Evolutionary conservation across 2,113 vertebrate species (phyloP).

Genomic region (Microtus montanus): DNA sequence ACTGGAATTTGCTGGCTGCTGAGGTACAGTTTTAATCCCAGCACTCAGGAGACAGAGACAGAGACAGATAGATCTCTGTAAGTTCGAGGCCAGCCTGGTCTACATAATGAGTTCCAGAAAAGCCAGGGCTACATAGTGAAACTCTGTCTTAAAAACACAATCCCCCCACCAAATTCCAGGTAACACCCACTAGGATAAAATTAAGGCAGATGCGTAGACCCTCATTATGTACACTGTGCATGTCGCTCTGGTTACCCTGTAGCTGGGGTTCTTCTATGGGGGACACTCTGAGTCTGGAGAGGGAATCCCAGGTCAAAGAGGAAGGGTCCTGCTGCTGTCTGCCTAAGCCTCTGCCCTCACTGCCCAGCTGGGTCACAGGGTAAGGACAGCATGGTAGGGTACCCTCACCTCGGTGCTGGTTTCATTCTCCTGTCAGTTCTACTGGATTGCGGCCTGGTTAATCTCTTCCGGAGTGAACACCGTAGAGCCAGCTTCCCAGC

Average conservation of each 20-base stretch:
- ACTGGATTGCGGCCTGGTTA: background rate
- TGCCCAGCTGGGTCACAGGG: rapidly evolving
- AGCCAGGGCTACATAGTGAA: background rate
- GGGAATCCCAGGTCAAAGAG: background rate
- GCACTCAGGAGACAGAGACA: background rate
- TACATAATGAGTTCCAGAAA: background rate
- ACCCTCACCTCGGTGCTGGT: background rate
- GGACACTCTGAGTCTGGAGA: background rate
- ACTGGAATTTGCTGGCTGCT: background rate
- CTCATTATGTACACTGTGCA: rapidly evolving
- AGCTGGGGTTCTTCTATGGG: background rate
- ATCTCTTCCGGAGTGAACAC: background rate
- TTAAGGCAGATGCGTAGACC: background rate
- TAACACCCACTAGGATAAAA: rapidly evolving
- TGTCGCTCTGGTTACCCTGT: background rate
- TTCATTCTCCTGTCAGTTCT: background rate
- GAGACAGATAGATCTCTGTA: background rate
- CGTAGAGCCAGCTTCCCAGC: background rate
- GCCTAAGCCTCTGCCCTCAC: background rate
- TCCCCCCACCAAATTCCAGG: background rate
- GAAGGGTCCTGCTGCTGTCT: background rate
- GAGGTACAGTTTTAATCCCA: background rate
- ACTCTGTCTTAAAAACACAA: background rate
- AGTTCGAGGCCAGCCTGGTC: background rate
- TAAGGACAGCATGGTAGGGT: background rate